Base-by-base conservation (phyloP, 1,140 invertebrate species). In the Camponotus floridanus region DNA sequence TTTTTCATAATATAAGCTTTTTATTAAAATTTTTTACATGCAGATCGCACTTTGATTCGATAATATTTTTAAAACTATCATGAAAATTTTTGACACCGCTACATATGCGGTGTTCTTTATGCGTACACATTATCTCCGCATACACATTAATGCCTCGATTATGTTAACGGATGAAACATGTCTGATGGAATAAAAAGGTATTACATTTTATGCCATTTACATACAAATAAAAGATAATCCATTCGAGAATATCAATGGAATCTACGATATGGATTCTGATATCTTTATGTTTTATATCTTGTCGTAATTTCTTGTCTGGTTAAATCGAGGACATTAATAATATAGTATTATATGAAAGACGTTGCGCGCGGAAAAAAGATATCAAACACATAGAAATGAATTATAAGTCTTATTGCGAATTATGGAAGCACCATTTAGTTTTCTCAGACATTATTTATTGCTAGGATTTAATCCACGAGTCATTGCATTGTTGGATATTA, bases 321-420 rank as follows among this genome's bases (percentile, higher is more conserved):
- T 61, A 70, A 85, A 57, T 57, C 45, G 71, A 70, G 21, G 18
- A 26, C 33, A 51, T 85, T 85, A 76, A 87, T 87, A 59, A 84
- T 68, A 33, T n/a, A 57, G n/a, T 68, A n/a, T n/a, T n/a, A n/a
- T n/a, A 76, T 64, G 79, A 36, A 73, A 76, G 85, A 26, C 31
- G 21, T 9, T 36, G 48, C 9, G 15, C 21, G 33, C 15, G 33
- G 45, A 36, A 36, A 7, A 26, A 45, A 26, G 13, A 15, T 21
- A 76, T 70, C 33, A 51, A 51, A 51, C 15, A 51, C 48, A 31
- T 31, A 26, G 36, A 18, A 26, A 33, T 70, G 39, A 85, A 87
- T 85, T 55, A 48, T 36, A 36, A 57, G 64, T 31, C 45, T 33
- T n/a, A 39, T n/a, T 36, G 59, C 48, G 70, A 55, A 74, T 55